Percentiles rank a stretch among this genome's conserved stretches.
Evolutionary conservation across 2,888 invertebrate genomes (phyloP).

Genomic region (Agrotis exclamationis): DNA sequence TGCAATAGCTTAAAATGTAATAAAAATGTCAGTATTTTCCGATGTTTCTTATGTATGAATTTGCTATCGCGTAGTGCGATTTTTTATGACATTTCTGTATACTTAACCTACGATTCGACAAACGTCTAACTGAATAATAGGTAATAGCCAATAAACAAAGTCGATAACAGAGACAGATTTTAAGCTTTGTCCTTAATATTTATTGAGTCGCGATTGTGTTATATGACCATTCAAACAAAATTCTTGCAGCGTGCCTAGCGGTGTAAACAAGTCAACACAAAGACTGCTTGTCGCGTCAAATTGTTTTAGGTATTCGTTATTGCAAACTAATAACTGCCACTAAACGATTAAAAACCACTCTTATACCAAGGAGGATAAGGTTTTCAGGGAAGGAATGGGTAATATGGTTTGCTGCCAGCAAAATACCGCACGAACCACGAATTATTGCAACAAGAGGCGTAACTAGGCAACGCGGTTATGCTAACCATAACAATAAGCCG

Average conservation of each 20-base stretch:
- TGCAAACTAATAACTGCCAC: slow-evolving; percentile 48
- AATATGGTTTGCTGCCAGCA: slow-evolving; percentile 56
- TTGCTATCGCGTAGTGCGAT: not conserved
- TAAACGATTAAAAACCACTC: slow-evolving; percentile 28
- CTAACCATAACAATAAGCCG: slow-evolving; percentile 82
- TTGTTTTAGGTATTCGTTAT: slow-evolving; percentile 67
- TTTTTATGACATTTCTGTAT: slow-evolving; percentile 23
- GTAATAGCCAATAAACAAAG: slow-evolving; percentile 13
- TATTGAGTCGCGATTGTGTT: slow-evolving; percentile 44
- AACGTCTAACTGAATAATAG: slow-evolving; percentile 15
- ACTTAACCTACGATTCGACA: not conserved
- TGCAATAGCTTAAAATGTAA: too few species aligned
- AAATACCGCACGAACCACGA: slow-evolving; percentile 72
- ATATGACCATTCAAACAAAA: slow-evolving; percentile 64
- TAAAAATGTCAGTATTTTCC: too few species aligned
- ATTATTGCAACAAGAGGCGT: slow-evolving; percentile 78
- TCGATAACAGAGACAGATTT: slow-evolving; percentile 36
- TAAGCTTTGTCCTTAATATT: slow-evolving; percentile 45
- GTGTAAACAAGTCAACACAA: slow-evolving; percentile 74
- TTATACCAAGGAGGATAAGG: slow-evolving; percentile 31
- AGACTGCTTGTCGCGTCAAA: slow-evolving; percentile 69
- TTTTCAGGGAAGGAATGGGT: slow-evolving; percentile 18
- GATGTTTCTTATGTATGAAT: not conserved
- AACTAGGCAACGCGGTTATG: slow-evolving; percentile 83
- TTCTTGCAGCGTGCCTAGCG: slow-evolving; percentile 66